Percentiles rank a stretch among this genome's conserved stretches.
phyloP scores from a whole-genome alignment of 2,797 vertebrate genomes.

The Pseudochirops corinnae region DNA sequence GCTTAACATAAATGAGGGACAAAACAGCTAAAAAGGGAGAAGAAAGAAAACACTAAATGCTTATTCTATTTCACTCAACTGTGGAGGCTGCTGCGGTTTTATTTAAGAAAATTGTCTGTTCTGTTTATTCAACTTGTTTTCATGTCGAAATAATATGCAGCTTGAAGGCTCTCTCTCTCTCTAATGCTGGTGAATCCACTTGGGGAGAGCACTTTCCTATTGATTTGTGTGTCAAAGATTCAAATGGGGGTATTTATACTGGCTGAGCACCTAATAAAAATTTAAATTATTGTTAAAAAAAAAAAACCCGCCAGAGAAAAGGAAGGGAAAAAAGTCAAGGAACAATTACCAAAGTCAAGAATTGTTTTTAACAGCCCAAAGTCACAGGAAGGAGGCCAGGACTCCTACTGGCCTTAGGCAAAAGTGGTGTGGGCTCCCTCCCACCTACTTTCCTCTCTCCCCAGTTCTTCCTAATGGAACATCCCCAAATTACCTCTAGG shows the following conservation, averaged over 20 bases:
- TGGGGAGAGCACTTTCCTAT: constrained; percentile 70
- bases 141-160: constrained; percentile 50
- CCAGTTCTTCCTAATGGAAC: not conserved
- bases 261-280: constrained; percentile 80
- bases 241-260: constrained; percentile 80
- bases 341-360: constrained; percentile 28
- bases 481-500: not conserved
- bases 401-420: not conserved
- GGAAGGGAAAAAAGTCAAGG: constrained; percentile 26
- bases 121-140: constrained; percentile 67
- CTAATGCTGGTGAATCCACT: constrained; percentile 40
- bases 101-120: constrained; percentile 65
- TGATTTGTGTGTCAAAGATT: constrained; percentile 77
- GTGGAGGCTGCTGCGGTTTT: constrained; percentile 28
- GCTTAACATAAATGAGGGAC: constrained; percentile 19
- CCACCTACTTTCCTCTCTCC: not conserved
- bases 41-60: constrained; percentile 24
- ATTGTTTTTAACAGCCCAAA: not conserved
- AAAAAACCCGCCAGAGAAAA: not conserved
- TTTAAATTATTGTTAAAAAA: constrained; percentile 79
- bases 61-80: constrained; percentile 39
- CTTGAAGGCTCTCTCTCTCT: constrained; percentile 29
- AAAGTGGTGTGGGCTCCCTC: not conserved
- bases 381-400: not conserved
- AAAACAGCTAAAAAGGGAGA: not conserved